Evolutionary conservation across 2,888 invertebrate species (phyloP).

Genomic region (Belgica antarctica): DNA sequence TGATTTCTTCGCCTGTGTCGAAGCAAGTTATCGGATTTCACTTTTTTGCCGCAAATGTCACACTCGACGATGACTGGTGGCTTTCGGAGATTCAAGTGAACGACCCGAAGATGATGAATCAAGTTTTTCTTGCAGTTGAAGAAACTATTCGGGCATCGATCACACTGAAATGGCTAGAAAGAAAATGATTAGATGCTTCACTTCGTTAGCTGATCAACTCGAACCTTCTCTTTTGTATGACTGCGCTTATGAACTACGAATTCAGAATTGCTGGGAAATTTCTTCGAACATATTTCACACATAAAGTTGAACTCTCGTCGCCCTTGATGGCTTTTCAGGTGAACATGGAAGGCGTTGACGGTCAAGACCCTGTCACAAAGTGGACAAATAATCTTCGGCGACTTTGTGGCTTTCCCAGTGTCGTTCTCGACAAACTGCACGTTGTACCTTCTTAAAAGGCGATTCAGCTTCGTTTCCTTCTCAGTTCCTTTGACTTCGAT

Average conservation of each 20-base stretch:
- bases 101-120: background rate
- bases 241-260: background rate
- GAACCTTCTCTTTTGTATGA: background rate
- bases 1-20: background rate
- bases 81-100: background rate
- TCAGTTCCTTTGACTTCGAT: no score
- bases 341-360: no score
- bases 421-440: no score
- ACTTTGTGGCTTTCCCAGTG: no score
- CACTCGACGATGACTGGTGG: background rate
- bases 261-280: background rate
- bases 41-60: background rate
- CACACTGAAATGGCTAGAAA: background rate
- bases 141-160: background rate
- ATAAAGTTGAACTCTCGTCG: background rate
- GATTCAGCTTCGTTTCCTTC: no score
- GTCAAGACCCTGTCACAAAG: no score
- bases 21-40: background rate
- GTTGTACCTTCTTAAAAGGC: no score
- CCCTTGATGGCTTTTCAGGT: no score
- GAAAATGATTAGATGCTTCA: no score
- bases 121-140: background rate
- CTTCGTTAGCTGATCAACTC: background rate
- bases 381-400: no score
- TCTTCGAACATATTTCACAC: background rate